Evolutionary conservation across 2,888 invertebrate genomes (phyloP).

Genomic region (Ornithoptera alexandrae): DNA sequence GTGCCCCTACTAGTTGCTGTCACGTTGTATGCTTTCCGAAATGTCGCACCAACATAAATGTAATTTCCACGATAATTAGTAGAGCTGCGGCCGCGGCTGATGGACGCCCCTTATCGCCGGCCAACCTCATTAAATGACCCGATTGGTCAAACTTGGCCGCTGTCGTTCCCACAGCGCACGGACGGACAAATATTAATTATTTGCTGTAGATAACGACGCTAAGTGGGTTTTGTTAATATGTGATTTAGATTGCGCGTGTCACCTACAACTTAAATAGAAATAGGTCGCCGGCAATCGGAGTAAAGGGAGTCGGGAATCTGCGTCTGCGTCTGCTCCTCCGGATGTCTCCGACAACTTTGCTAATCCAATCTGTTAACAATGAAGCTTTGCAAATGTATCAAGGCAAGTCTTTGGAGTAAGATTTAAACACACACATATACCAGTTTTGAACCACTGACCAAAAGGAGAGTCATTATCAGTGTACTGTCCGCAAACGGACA

Average conservation of each 20-base stretch:
- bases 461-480: no score
- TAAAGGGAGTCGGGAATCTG: background rate
- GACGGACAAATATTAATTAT: slow-evolving; percentile 35
- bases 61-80: background rate
- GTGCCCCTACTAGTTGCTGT: no score
- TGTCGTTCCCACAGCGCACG: slow-evolving; percentile 36
- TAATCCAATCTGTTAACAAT: no score
- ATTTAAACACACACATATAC: no score
- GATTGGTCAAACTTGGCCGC: slow-evolving; percentile 35
- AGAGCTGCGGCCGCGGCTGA: background rate
- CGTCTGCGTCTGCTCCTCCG: background rate
- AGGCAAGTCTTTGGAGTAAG: no score
- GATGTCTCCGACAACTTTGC: background rate
- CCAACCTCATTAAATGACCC: slow-evolving; percentile 34
- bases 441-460: no score
- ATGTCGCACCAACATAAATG: slow-evolving; percentile 8
- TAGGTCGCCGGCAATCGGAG: slow-evolving; percentile 13
- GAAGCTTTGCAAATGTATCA: no score
- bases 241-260: slow-evolving; percentile 34
- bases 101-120: slow-evolving; percentile 18
- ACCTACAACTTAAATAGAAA: slow-evolving; percentile 22
- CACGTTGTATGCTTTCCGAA: no score
- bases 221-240: slow-evolving; percentile 40
- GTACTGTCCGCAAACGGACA: no score
- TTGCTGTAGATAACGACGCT: slow-evolving; percentile 36